phyloP scores from a whole-genome alignment of 2,797 vertebrate species.

The Anomalospiza imberbis region DNA sequence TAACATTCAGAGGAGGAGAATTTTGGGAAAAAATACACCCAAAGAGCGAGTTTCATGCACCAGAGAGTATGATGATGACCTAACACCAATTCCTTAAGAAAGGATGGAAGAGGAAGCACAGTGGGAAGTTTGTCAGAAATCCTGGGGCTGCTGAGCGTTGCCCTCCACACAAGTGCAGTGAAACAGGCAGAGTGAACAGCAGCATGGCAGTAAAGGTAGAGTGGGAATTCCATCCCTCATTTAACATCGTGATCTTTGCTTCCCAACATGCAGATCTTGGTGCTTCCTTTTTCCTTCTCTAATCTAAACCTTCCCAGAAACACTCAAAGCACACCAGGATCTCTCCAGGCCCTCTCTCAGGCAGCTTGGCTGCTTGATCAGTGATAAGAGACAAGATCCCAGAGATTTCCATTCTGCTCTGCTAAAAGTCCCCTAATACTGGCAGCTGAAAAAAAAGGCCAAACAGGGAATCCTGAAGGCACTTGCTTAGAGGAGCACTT shows the following conservation, averaged over 20 bases:
- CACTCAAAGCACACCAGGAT: neutral
- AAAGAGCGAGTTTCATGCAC: neutral
- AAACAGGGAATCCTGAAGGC: constrained; percentile 16
- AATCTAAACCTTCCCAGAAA: neutral
- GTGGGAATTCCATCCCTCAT: neutral
- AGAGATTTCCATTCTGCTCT: neutral
- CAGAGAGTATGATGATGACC: neutral
- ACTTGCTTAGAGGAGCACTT: neutral
- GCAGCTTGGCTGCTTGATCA: neutral
- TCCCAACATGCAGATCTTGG: neutral
- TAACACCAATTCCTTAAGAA: neutral
- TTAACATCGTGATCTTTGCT: neutral
- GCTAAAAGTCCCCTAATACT: neutral
- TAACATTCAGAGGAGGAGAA: neutral
- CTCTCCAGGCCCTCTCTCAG: neutral
- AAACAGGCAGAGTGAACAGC: neutral
- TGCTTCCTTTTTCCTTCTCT: neutral
- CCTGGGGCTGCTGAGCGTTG: neutral
- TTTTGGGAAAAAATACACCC: no score
- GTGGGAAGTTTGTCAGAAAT: neutral
- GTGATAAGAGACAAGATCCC: neutral
- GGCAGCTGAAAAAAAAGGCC: neutral
- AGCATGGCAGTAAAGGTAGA: neutral
- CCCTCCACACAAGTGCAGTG: neutral
- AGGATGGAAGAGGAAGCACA: neutral